Evolutionary conservation across 2,888 invertebrate genomes (phyloP).

Genomic region (Oscheius sp.): DNA sequence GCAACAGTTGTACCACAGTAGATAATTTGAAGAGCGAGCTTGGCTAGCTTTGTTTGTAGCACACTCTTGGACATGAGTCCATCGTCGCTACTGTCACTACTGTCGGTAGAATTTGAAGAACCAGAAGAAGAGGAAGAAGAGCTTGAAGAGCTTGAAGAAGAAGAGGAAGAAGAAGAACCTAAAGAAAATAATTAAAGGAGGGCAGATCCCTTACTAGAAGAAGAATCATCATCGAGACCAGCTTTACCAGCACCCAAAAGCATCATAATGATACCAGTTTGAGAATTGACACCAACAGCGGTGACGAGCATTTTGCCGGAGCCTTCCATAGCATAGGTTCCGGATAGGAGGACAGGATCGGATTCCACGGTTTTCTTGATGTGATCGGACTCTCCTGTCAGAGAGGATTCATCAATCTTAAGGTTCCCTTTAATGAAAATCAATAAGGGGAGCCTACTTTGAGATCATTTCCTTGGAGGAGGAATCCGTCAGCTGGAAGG

Average conservation of each 20-base stretch:
- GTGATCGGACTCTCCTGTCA: conserved; percentile 99
- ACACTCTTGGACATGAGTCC: conserved; percentile 69
- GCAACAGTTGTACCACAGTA: conserved; percentile 72
- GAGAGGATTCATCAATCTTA: conserved; percentile 97
- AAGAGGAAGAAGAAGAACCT: conserved; percentile 49
- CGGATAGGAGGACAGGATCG: conserved; percentile 96
- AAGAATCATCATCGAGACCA: conserved; percentile 55
- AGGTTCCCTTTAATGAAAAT: conserved; percentile 82
- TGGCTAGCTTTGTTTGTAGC: conserved; percentile 69
- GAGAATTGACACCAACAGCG: conserved; percentile 97
- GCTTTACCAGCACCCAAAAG: conserved; percentile 64
- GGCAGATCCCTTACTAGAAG: conserved; percentile 38
- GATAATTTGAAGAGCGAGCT: conserved; percentile 71
- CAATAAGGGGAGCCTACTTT: conserved; percentile 36
- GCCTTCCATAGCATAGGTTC: conserved; percentile 99
- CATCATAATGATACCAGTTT: conserved; percentile 81
- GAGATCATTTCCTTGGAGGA: conserved; percentile 84
- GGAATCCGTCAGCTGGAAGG: conserved; percentile 95
- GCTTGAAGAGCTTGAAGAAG: conserved; percentile 58
- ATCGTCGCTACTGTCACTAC: conserved; percentile 49
- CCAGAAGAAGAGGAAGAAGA: conserved; percentile 53
- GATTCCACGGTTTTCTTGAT: conserved; percentile 93
- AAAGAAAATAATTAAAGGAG: too few relatives aligned
- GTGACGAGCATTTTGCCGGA: conserved; percentile 95
- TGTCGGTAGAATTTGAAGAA: conserved; percentile 41